These are phyloP conservation scores for Sebastes vulpes DNA, from an alignment of 2,797 vertebrate species.

Conservation along the genomic window DNA sequence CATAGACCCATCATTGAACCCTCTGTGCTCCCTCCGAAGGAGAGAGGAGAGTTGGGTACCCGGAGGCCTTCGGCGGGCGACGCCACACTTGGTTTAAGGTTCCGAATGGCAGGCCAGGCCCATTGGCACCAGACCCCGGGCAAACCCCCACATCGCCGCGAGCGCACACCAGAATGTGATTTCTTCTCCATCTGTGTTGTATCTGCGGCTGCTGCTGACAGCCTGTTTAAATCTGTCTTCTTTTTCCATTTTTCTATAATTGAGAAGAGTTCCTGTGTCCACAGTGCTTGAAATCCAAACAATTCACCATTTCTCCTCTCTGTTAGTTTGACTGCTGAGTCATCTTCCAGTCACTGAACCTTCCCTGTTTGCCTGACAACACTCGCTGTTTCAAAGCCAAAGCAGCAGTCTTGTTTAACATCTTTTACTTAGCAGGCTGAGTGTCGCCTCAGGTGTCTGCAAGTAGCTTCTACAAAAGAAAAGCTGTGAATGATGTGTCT, in stretches of 20 bases:
- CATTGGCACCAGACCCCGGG: too few species aligned
- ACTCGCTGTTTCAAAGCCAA: not conserved
- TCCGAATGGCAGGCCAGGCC: too few species aligned
- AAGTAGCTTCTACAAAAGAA: not conserved
- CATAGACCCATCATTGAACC: too few species aligned
- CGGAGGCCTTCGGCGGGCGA: not conserved
- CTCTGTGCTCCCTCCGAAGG: not conserved
- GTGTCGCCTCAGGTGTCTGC: not conserved
- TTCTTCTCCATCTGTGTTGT: slow-evolving; percentile 7
- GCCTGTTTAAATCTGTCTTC: slow-evolving; percentile 16
- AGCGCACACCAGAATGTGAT: not conserved
- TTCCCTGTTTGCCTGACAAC: not conserved
- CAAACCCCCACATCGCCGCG: too few species aligned
- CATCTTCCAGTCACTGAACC: slow-evolving; percentile 22
- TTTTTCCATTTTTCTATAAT: not conserved
- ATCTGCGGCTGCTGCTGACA: slow-evolving; percentile 7
- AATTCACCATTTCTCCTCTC: not conserved
- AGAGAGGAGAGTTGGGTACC: not conserved
- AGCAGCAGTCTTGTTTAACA: not conserved
- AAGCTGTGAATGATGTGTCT: not conserved
- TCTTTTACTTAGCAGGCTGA: not conserved
- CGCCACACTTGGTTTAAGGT: too few species aligned
- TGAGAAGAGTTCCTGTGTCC: slow-evolving; percentile 6
- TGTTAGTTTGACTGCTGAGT: slow-evolving; percentile 24
- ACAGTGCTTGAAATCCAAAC: slow-evolving; percentile 24